Base-by-base conservation (phyloP, 30 jellyfish, hydroid and myxozoan genomes). In the Turritopsis rubra region DNA sequence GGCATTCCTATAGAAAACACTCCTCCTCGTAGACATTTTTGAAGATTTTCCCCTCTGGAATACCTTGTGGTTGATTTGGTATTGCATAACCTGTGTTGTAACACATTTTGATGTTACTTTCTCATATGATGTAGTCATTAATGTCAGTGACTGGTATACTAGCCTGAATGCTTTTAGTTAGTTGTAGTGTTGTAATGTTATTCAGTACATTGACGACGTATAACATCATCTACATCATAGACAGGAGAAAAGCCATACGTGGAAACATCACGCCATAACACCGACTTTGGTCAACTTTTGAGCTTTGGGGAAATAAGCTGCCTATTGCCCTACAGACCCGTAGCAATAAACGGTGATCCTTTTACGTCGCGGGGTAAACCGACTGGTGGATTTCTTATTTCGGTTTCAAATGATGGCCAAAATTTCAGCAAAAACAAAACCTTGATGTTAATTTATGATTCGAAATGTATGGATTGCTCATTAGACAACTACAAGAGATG, bases 391-490 rank as follows among this genome's bases (percentile, higher is more conserved):
- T 83, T 66, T 52, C 31, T 77, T n/a, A 83, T 91, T 72, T 85
- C 78, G 52, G 87, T 91, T 5, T 90, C 97, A 26, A 91, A 91
- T 79, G 88, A 81, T 53, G 91, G 85, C 7, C 65, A 21, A 54
- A 84, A 72, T 66, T 91, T 52, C 91, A 86, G 96, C 54, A 29
- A 73, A 21, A 74, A 79, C 53, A 72, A 80, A 60, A 79, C 97
- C 0, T 54, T 87, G 72, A 79, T 76, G 68, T 30, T 84, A 24
- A 84, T 87, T 21, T 91, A 81, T 75, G 97, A 91, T 81, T 91
- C 97, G 18, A 91, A 87, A 66, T 91, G 97, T 84, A 80, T 91
- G 95, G 88, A 83, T 26, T 91, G 97, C 89, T 73, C 83, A 54
- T 23, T 28, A 21, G 83, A 30, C 31, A 88, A 76, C n/a, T 18